Conservation (phyloP, 2,113 vertebrate species). For the Zosterops borbonicus region DNA sequence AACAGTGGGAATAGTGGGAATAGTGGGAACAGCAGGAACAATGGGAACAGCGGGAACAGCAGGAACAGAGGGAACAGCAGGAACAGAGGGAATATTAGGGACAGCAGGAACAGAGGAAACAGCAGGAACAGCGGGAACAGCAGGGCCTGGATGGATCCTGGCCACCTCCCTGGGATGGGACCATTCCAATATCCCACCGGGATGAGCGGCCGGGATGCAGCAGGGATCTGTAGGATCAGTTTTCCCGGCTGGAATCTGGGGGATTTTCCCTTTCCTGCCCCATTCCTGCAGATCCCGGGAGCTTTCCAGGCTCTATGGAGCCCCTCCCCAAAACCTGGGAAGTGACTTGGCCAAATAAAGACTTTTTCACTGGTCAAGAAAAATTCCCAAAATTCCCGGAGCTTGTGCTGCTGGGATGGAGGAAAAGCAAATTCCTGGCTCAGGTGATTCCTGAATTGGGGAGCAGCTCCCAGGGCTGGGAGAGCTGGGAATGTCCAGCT, state of each 20-base stretch:
- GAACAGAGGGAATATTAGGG: background rate
- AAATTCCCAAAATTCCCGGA: accelerated
- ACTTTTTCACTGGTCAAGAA: background rate
- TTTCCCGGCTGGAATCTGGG: background rate
- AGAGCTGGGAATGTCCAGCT: background rate
- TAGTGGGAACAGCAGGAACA: too few species aligned
- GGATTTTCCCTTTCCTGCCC: background rate
- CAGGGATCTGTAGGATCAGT: background rate
- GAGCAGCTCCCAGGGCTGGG: background rate
- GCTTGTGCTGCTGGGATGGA: background rate
- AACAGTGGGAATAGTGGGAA: background rate
- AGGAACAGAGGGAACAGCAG: too few species aligned
- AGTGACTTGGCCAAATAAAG: accelerated
- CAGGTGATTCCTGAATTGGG: background rate
- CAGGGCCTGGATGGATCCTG: background rate
- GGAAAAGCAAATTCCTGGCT: background rate
- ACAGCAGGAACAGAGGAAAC: background rate
- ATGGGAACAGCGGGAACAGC: too few species aligned
- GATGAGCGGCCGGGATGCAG: background rate
- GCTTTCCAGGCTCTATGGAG: accelerated
- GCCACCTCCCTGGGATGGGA: accelerated
- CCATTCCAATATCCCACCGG: accelerated
- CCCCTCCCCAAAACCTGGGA: background rate
- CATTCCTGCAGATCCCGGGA: accelerated
- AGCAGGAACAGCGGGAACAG: background rate